Evolutionary conservation across 2,888 invertebrate species (phyloP).

Genomic region (Sminthurinus aureus): DNA sequence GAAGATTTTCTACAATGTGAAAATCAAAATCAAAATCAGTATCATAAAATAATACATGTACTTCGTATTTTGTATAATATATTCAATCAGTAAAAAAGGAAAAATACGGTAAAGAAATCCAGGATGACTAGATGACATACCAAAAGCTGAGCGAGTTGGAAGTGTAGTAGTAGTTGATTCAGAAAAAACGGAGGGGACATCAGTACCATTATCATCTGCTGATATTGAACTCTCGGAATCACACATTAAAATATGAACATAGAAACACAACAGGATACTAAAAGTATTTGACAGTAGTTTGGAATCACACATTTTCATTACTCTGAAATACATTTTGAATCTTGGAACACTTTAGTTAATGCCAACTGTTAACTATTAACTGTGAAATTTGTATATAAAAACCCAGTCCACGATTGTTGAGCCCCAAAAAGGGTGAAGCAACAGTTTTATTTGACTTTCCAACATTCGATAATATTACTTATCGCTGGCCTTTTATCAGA

Average conservation of each 20-base stretch:
- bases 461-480: background rate
- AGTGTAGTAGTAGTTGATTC: background rate
- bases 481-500: background rate
- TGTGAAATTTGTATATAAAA: background rate
- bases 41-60: conserved; percentile 3
- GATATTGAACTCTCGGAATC: background rate
- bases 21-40: background rate
- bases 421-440: background rate
- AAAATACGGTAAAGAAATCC: background rate
- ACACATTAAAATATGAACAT: background rate
- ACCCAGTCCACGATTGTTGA: background rate
- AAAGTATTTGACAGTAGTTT: background rate
- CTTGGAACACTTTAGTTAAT: too few relatives aligned
- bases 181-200: background rate
- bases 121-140: background rate
- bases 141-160: background rate
- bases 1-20: conserved; percentile 21
- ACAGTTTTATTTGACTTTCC: background rate
- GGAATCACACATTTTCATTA: too few relatives aligned
- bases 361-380: too few relatives aligned
- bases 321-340: too few relatives aligned
- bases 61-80: background rate
- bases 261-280: background rate
- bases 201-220: background rate
- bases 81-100: background rate